Evolutionary conservation across 2,888 invertebrate genomes (phyloP).

Genomic region (Hydrotaea cyrtoneurina): DNA sequence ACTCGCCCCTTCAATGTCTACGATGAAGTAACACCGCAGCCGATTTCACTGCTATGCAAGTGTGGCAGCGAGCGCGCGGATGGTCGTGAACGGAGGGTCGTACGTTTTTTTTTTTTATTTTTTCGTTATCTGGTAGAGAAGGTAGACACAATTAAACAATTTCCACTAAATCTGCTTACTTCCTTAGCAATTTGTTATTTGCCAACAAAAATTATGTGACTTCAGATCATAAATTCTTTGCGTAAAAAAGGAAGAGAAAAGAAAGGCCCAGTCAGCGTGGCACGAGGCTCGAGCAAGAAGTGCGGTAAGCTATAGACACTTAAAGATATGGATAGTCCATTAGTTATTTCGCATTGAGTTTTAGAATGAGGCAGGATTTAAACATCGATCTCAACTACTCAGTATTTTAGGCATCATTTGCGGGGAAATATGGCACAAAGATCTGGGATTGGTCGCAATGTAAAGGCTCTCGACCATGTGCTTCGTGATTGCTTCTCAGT

Average conservation of each 20-base stretch:
- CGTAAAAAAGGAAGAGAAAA: constrained; percentile 64
- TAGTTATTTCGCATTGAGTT: no score
- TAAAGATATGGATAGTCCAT: not conserved
- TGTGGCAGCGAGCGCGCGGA: not conserved
- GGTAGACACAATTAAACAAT: constrained; percentile 79
- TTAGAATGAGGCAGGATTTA: no score
- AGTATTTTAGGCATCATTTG: no score
- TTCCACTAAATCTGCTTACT: constrained; percentile 79
- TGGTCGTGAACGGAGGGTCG: not conserved
- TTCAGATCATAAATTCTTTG: constrained; percentile 77
- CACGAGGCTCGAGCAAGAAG: not conserved
- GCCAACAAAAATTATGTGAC: constrained; percentile 79
- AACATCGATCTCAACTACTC: no score
- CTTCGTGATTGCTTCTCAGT: no score
- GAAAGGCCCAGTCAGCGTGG: not conserved
- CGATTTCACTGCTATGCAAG: constrained; percentile 11
- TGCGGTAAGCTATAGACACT: no score
- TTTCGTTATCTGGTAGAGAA: constrained; percentile 62
- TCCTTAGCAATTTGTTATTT: constrained; percentile 80
- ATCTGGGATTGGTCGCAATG: no score
- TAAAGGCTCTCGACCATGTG: no score
- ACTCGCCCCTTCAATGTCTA: not conserved
- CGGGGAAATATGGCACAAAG: no score
- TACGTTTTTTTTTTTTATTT: constrained; percentile 28
- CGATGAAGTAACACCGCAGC: constrained; percentile 13